phyloP scores from a whole-genome alignment of 2,888 invertebrate species.

The Drosophila percnosoma region DNA sequence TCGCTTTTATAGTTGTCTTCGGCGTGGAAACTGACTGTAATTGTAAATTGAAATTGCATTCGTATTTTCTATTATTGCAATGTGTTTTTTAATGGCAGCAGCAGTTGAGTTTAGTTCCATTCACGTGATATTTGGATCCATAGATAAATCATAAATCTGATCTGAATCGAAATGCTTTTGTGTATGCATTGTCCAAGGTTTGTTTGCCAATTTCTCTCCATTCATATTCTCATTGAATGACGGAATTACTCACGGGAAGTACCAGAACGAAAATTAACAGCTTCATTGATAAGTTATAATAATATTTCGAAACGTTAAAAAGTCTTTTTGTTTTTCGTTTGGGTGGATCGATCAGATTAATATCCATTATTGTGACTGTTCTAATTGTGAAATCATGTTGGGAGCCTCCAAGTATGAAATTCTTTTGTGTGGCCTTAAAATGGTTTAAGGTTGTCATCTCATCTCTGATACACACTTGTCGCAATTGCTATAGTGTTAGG shows the following conservation, averaged over 20 bases:
- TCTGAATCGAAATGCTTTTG: conserved; percentile 20
- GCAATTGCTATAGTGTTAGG: not conserved
- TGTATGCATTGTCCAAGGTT: conserved; percentile 18
- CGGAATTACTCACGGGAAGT: conserved; percentile 14
- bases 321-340: not conserved
- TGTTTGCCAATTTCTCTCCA: conserved; percentile 10
- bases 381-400: conserved; percentile 1
- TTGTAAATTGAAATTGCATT: conserved; percentile 14
- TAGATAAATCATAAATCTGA: conserved; percentile 12
- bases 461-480: not conserved
- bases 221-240: conserved; percentile 14
- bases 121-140: conserved; percentile 9
- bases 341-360: not conserved
- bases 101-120: not conserved
- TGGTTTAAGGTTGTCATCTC: conserved; percentile 15
- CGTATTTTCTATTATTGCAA: not conserved
- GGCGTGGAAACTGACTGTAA: conserved; percentile 5
- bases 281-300: not conserved
- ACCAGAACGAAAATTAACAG: not conserved
- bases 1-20: conserved; percentile 43
- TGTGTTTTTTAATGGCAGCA: conserved; percentile 1
- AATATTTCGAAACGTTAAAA: not conserved
- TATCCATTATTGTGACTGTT: not conserved
- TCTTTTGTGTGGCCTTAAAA: conserved; percentile 5
- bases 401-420: conserved; percentile 9